Evolutionary conservation across 2,888 invertebrate species (phyloP).

Genomic region (Lacanobia wlatinum): DNA sequence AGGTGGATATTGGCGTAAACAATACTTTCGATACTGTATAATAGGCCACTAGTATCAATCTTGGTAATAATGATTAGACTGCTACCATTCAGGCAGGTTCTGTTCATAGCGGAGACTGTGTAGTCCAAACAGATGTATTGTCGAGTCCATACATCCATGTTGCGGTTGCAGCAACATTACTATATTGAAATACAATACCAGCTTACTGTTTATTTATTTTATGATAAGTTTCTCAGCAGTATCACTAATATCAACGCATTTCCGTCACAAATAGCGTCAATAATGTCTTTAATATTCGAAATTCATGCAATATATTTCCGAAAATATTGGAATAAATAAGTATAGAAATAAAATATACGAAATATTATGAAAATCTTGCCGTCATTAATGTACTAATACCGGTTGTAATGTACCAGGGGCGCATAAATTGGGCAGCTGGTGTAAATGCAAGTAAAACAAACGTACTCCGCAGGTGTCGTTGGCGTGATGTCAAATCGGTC

Average conservation of each 20-base stretch:
- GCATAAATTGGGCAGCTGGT: constrained; percentile 63
- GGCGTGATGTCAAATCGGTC: constrained; percentile 80
- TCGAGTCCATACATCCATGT: background rate
- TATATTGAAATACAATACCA: background rate
- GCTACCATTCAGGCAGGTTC: background rate
- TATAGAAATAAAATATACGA: background rate
- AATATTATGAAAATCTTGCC: constrained; percentile 26
- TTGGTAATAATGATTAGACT: constrained; percentile 29
- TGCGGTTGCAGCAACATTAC: background rate
- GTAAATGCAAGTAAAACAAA: constrained; percentile 75
- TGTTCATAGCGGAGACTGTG: constrained; percentile 37
- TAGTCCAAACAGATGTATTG: constrained; percentile 7
- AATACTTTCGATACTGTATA: constrained; percentile 11
- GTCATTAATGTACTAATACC: constrained; percentile 51
- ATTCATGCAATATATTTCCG: background rate
- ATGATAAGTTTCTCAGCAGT: background rate
- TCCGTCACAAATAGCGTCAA: background rate
- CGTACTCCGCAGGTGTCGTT: constrained; percentile 82
- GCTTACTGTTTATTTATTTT: background rate
- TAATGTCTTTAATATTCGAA: background rate
- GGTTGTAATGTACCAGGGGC: constrained; percentile 50
- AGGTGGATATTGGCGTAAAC: constrained; percentile 6
- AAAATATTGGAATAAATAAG: background rate
- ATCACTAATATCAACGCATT: background rate
- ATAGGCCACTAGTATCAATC: constrained; percentile 6